phyloP scores from a whole-genome alignment of 1,140 invertebrate species.

The Trichonephila clavata region DNA sequence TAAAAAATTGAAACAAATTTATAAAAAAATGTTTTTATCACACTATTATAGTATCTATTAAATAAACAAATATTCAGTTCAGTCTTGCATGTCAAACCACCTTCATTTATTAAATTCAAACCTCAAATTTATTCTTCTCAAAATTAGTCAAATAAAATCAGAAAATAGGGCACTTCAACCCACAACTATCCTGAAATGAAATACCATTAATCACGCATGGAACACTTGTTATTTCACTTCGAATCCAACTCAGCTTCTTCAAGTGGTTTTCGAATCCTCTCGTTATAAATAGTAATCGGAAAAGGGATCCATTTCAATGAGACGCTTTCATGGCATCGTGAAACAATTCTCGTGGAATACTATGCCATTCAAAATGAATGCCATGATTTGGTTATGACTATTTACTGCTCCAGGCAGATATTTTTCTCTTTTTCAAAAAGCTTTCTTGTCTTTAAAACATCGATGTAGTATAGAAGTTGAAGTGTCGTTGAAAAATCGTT shows the following conservation, averaged over 20 bases:
- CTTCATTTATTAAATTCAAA: background rate
- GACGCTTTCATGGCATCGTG: background rate
- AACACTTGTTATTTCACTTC: background rate
- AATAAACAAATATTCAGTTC: background rate
- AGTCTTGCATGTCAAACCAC: background rate
- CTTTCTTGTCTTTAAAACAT: background rate
- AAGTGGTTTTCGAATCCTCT: background rate
- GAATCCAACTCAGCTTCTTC: background rate
- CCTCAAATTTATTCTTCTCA: background rate
- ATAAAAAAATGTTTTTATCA: too few relatives aligned
- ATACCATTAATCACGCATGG: background rate
- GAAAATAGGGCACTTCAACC: background rate
- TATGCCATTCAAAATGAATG: background rate
- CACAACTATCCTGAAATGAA: background rate
- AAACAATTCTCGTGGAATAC: background rate
- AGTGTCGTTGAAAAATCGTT: background rate
- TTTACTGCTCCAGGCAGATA: background rate
- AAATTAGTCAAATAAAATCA: background rate
- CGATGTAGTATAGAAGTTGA: background rate
- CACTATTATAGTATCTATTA: too few relatives aligned
- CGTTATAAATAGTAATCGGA: background rate
- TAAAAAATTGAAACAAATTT: too few relatives aligned
- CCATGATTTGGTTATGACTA: background rate
- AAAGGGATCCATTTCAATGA: background rate
- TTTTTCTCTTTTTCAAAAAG: background rate